Base-by-base conservation (phyloP, 2,113 vertebrate genomes). In the Accipiter virgatus region DNA sequence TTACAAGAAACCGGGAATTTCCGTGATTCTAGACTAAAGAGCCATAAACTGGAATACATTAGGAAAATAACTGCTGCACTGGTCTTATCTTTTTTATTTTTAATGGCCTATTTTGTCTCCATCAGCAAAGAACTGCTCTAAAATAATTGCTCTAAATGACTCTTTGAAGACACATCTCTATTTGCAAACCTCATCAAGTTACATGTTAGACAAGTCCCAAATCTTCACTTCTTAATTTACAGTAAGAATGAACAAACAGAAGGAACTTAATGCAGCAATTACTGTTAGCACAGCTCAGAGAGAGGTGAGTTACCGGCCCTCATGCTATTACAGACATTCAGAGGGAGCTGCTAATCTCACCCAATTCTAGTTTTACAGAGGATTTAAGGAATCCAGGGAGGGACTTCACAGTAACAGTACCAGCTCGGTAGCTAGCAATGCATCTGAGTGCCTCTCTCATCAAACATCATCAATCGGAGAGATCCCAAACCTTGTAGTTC, bases 91-190 rank as follows among this genome's bases (percentile, higher is more conserved):
- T 53, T 79, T 65, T 67, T 62, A 43, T 56, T 90, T 85, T 45
- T 96, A 95, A 93, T n/a, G 70, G 85, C 18, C 7, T 20, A 23
- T 91, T 93, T 94, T 90, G 71, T 78, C 81, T 97, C 93, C 80
- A 90, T 95, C 93, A 93, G 90, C 55, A 87, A 94, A 93, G 77
- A 63, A 36, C 26, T 10, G 59, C 84, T 90, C 23, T 38, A 53
- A 88, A 86, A 56, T 97, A 88, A 93, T 86, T 93, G 86, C 66
- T 93, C 81, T 73, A 88, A 91, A 96, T 74, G 96, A 74, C 83
- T 95, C 67, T 93, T 95, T 77, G 83, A 94, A 96, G 91, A 61
- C 61, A 43, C 81, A 78, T 81, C 65, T 71, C 90, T 95, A 65
- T 62, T 90, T 86, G 43, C 72, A 97, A 94, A 96, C 47, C 79